A percentile compares a stretch with the other conserved stretches of the same genome.
Evolutionary conservation across 2,888 invertebrate genomes (phyloP).

Genomic region (Polymixis flavicincta): DNA sequence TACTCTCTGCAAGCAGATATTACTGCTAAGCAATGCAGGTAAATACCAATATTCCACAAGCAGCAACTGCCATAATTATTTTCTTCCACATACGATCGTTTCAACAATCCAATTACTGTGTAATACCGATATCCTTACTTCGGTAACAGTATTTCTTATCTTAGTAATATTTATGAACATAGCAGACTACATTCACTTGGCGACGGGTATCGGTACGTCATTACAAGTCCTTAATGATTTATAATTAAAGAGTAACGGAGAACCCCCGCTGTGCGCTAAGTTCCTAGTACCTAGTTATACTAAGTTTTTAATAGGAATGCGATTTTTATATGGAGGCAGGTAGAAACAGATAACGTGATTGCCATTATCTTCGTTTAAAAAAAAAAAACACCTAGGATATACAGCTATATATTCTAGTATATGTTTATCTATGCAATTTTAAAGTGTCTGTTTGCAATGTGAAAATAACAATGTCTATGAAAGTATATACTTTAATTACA

Average conservation of each 20-base stretch:
- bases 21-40: no score
- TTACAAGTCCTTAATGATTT: slow-evolving; percentile 58
- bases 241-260: slow-evolving; percentile 57
- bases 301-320: slow-evolving; percentile 1
- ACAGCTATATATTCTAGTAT: no score
- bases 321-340: slow-evolving; percentile 1
- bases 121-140: slow-evolving; percentile 24
- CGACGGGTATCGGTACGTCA: slow-evolving; percentile 7
- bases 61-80: slow-evolving; percentile 17
- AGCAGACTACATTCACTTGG: slow-evolving; percentile 44
- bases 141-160: slow-evolving; percentile 13
- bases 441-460: no score
- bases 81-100: background rate
- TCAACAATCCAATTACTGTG: slow-evolving; percentile 35
- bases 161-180: slow-evolving; percentile 55
- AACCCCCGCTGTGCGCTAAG: slow-evolving; percentile 19
- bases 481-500: no score
- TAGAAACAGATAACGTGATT: background rate
- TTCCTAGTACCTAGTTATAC: slow-evolving; percentile 34
- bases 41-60: background rate
- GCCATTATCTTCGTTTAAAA: background rate
- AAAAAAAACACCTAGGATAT: no score
- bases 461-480: no score
- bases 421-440: no score
- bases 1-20: no score